Conservation (phyloP, 1,140 invertebrate species). For the Bombus breviceps region DNA sequence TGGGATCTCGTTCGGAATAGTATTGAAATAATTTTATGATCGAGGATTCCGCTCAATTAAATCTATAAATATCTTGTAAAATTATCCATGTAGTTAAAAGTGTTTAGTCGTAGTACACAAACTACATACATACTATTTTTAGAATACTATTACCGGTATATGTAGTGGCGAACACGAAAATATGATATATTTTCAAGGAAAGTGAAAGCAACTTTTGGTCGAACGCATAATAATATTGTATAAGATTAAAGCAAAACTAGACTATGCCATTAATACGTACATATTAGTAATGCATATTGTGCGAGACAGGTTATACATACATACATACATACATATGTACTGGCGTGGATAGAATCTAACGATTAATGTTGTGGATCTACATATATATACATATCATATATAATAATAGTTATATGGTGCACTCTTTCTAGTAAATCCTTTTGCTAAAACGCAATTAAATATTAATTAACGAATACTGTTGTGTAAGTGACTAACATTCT, state of each 20-base stretch:
- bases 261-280: background rate
- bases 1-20: background rate
- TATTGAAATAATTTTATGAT: slow-evolving; percentile 13
- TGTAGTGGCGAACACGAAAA: background rate
- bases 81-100: background rate
- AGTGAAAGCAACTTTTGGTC: slow-evolving; percentile 4
- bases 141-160: background rate
- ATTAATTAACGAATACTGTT: background rate
- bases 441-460: background rate
- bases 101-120: background rate
- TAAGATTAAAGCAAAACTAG: background rate
- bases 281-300: background rate
- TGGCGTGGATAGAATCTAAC: too few relatives aligned
- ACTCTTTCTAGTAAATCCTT: slow-evolving; percentile 2
- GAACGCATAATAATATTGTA: background rate
- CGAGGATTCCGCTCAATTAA: background rate
- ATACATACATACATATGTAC: too few relatives aligned
- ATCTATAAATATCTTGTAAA: background rate
- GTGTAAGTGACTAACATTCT: background rate
- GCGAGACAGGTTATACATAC: background rate
- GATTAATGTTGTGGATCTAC: background rate
- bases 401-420: background rate
- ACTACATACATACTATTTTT: background rate
- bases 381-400: background rate
- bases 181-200: background rate